Base-by-base conservation (phyloP, 2,113 vertebrate genomes). In the Lethenteron camtschaticum region DNA sequence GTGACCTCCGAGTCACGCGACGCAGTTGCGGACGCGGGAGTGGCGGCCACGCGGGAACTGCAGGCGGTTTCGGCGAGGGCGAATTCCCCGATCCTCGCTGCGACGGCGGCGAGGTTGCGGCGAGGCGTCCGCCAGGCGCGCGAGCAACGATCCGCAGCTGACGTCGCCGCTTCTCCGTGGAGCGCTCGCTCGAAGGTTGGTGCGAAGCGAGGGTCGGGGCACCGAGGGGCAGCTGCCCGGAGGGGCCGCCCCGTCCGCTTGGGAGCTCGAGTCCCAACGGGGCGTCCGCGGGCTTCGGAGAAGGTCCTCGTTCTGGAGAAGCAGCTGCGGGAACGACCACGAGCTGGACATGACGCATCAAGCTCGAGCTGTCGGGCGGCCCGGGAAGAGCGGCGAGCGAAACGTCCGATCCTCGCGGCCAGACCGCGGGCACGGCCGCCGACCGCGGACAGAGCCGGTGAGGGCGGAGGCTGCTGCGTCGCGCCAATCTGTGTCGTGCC, bases 281-380 rank as follows among this genome's bases (percentile, higher is more conserved):
- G 77, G 87, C 88, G 71, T 95, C 0, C 89, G 96, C 55, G 78
- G 84, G 8, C 81, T 97, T 57, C 96, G 92, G 89, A 90, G 56
- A 91, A 95, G 78, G 87, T 97, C 73, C 96, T 89, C 74, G 82
- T 86, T 58, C 75, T 96, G 58, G 90, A 97, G 73, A 89, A 86
- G 55, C 86, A 91, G 74, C 83, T 97, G 69, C 91, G 85, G 70
- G 92, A 97, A 85, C 87, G 0, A 89, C 89, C 87, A 90, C 69
- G 81, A 90, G 72, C 84, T 87, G 74, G 92, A 96, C 76, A 97
- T 97, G 91, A 86, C 87, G 87, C 76, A 81, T 97, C 4, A 97
- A 96, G 69, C 83, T 95, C 56, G 88, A 97, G 76, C 83, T 97
- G 7, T 86, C 89, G 73, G 92, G 90, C 3, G 86, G 89, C 86